Percentiles rank a stretch among this genome's conserved stretches.
phyloP scores from a whole-genome alignment of 2,797 vertebrate genomes.

The Tragelaphus eurycerus region DNA sequence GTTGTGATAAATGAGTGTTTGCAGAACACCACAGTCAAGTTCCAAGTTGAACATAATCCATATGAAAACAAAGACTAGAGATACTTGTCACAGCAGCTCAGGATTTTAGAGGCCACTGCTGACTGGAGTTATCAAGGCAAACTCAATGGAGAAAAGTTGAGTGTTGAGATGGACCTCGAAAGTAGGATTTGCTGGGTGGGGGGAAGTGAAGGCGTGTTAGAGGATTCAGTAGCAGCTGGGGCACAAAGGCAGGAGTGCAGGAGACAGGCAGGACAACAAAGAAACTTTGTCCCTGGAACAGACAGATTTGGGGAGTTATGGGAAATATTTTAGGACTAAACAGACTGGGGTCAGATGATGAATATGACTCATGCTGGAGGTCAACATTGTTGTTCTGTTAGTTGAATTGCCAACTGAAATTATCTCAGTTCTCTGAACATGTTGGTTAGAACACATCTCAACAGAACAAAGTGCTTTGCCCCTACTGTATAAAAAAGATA shows the following conservation, averaged over 20 bases:
- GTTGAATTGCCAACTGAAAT: neutral
- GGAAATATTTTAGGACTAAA: neutral
- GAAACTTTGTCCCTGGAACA: neutral
- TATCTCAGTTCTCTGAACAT: neutral
- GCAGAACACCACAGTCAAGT: neutral
- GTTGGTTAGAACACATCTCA: neutral
- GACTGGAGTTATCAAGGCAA: neutral
- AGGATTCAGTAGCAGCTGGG: neutral
- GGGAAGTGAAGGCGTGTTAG: neutral
- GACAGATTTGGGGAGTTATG: neutral
- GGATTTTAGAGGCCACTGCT: neutral
- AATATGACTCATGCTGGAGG: neutral
- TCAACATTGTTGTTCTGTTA: neutral
- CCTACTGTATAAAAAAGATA: neutral
- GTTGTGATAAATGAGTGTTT: neutral
- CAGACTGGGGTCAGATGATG: neutral
- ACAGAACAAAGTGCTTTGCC: neutral
- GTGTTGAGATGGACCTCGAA: neutral
- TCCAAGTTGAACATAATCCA: neutral
- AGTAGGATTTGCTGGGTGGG: neutral
- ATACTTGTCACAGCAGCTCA: neutral
- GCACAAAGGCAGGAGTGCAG: neutral
- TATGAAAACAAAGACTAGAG: neutral
- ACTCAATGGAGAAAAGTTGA: neutral
- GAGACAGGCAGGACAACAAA: neutral